Percentiles rank a stretch among this genome's conserved stretches.
phyloP scores from a whole-genome alignment of 2,888 invertebrate species.

The Pachliopta kotzebuea region DNA sequence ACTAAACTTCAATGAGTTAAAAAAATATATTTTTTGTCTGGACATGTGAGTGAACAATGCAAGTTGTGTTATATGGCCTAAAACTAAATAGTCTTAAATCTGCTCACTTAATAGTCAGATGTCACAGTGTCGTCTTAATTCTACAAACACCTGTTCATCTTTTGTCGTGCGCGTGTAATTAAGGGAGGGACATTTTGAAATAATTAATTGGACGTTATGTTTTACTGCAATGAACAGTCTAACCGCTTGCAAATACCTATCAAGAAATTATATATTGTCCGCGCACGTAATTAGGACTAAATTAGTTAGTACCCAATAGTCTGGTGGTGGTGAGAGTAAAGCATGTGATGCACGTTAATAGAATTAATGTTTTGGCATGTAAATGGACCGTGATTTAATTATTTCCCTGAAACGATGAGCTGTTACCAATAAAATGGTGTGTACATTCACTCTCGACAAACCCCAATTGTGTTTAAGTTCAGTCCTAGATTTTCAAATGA shows the following conservation, averaged over 20 bases:
- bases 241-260: neutral
- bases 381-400: constrained; percentile 24
- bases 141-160: constrained; percentile 19
- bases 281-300: neutral
- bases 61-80: neutral
- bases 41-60: neutral
- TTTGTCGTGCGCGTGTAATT: constrained; percentile 14
- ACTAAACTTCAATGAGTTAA: too few relatives aligned
- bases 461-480: neutral
- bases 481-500: neutral
- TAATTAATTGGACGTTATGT: constrained; percentile 21
- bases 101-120: constrained; percentile 1
- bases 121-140: constrained; percentile 16
- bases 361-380: constrained; percentile 26
- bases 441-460: constrained; percentile 12
- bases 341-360: constrained; percentile 13
- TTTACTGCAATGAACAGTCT: constrained; percentile 16
- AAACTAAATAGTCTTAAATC: neutral
- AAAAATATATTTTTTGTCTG: neutral
- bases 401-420: constrained; percentile 14
- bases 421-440: constrained; percentile 12
- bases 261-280: neutral
- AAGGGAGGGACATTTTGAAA: constrained; percentile 15
- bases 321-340: constrained; percentile 5
- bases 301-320: neutral